Evolutionary conservation across 2,888 invertebrate genomes (phyloP), one percentile per base, ranked within the genome.

Genomic region (Cephonodes hylas): DNA sequence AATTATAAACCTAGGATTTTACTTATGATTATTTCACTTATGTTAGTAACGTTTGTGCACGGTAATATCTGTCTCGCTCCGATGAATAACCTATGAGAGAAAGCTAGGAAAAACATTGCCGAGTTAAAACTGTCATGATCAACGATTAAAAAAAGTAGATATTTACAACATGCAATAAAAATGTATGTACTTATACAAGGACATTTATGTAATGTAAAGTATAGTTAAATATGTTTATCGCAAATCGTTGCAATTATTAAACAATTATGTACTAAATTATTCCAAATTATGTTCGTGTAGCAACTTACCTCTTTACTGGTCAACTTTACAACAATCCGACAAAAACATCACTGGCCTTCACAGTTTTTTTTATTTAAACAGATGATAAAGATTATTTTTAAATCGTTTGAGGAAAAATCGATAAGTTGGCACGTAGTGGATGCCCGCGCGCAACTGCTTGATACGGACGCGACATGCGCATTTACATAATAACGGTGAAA

Each of bases 401-500:
- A 38, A 53, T 31, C 18, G 18, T 15, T 20, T 31, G 8, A 53
- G 27, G 48, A 27, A 31, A 27, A 53, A 53, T 53, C 18, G 31
- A 31, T 53, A 53, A 53, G 53, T 53, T 53, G 18, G 1, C 27
- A n/a, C 53, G 53, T 53, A 10, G 15, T 57, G 63, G 56, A 60
- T 18, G 53, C 67, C 45, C 23, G 59, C 60, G 67, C 72, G 64
- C 66, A 42, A 59, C 60, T 60, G 48, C 42, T n/a, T 23, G 60
- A 31, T 59, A 45, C 31, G 34, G 3, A 18, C 57, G 23, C 42
- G 38, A 10, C 18, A 18, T 45, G 66, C 74, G 71, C 79, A 84
- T 86, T 81, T 74, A 71, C 81, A 85, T 84, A 74, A 71, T 80
- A 85, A 84, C 83, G 77, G 84, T 76, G 67, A 78, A 77, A 81